Evolutionary conservation across 2,888 invertebrate genomes (phyloP), one percentile per base, ranked within the genome.

Genomic region (Tiliacea aurago): DNA sequence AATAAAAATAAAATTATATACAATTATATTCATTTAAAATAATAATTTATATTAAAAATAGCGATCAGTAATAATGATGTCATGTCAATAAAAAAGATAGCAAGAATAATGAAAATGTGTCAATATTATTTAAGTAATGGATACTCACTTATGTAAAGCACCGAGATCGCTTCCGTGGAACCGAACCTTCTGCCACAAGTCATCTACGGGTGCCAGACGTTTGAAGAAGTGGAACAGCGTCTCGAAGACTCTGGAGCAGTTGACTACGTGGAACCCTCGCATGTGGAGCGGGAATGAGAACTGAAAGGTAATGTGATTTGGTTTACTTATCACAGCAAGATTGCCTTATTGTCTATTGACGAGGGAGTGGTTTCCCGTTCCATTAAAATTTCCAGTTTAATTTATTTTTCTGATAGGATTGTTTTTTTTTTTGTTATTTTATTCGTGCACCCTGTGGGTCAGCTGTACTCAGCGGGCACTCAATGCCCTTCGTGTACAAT

Each of bases 231-330:
- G 97, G 91, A 97, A 98, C 51, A 98, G 96, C 28, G 97, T 97
- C 90, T 98, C 98, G 90, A 98, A 98, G 5, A 98, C 94, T 96
- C 98, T 97, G 4, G 98, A 98, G 90, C 98, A 98, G 91, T 98
- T 97, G 5, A 98, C 95, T 47, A 98, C 97, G 93, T 98, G 98
- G 59, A 98, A 96, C 0, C 97, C 97, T 56, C 97, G 96, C 67
- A 98, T 97, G 83, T 97, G 97, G 85, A 97, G 95, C 0, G 98
- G 98, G 89, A 98, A 98, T 4, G 97, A 97, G 15, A 97, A 97
- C 97, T 97, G 90, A 43, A 95, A 93, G 41, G n/a, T 37, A 9
- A 65, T 2, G 0, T 64, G 7, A 6, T 20, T 10, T 13, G 11
- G 33, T 0, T 49, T 45, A 45, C 5, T 13, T 55, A 28, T 51